Percentiles rank a stretch among this genome's conserved stretches.
These are phyloP conservation scores for Periophthalmus magnuspinnatus DNA, from an alignment of 2,797 vertebrate genomes.

Conservation along the genomic window DNA sequence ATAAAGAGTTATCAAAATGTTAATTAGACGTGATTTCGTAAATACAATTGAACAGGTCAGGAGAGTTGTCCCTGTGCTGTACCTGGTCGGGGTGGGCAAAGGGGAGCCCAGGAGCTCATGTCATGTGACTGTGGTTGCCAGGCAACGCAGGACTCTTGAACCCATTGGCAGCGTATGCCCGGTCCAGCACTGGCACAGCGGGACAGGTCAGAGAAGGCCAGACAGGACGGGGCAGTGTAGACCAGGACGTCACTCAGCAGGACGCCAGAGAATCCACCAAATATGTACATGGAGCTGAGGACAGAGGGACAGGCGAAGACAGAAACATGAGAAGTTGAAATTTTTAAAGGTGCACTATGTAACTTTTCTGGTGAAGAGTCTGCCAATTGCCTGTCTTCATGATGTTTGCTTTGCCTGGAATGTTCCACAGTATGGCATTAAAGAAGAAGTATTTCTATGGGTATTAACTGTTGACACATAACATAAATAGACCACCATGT, in stretches of 20 bases:
- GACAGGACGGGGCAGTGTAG: constrained; percentile 90
- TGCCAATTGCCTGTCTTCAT: too few relatives aligned
- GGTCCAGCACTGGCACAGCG: constrained; percentile 84
- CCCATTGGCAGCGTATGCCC: constrained; percentile 89
- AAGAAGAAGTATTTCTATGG: too few relatives aligned
- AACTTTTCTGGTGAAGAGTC: too few relatives aligned
- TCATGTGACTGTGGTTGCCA: constrained; percentile 82
- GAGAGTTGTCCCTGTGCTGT: background rate
- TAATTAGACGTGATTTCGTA: too few relatives aligned
- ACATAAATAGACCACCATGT: too few relatives aligned
- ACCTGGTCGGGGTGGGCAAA: constrained; percentile 74
- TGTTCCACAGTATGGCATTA: too few relatives aligned
- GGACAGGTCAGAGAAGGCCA: constrained; percentile 81
- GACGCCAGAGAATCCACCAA: constrained; percentile 91
- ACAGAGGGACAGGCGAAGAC: constrained; percentile 55
- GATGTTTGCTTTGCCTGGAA: too few relatives aligned
- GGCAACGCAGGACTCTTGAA: constrained; percentile 79
- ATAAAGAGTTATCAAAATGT: too few relatives aligned
- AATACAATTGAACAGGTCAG: too few relatives aligned
- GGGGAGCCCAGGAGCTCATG: constrained; percentile 66
- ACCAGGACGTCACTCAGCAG: constrained; percentile 90
- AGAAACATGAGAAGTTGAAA: background rate
- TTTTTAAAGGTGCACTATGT: background rate
- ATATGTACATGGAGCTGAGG: constrained; percentile 92
- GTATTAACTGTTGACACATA: too few relatives aligned